These are phyloP conservation scores for Heliocidaris erythrogramma DNA, from an alignment of 35 echinoderm and acorn worm species.

Conservation along the genomic window DNA sequence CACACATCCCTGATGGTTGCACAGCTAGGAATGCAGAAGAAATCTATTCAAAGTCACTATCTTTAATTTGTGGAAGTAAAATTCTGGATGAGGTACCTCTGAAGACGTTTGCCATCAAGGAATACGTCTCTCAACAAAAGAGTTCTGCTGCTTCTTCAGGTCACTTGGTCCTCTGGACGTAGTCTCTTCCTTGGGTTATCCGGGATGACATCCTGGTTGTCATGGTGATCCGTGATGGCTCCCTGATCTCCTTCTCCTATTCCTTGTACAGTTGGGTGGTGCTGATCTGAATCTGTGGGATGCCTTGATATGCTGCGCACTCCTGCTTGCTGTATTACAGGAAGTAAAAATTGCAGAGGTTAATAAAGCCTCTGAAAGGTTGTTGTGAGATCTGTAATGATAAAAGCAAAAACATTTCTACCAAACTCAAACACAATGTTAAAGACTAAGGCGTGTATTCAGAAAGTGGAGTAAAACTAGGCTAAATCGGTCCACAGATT, in stretches of 20 bases:
- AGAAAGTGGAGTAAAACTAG: too few relatives aligned
- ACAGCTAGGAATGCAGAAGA: too few relatives aligned
- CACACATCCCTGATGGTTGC: too few relatives aligned
- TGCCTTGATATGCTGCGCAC: background rate
- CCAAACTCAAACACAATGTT: background rate
- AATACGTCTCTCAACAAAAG: too few relatives aligned
- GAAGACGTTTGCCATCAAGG: too few relatives aligned
- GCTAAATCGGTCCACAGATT: too few relatives aligned
- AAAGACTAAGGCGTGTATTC: too few relatives aligned
- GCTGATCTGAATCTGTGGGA: background rate
- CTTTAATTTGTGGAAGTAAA: too few relatives aligned
- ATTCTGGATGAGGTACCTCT: too few relatives aligned
- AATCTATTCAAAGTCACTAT: too few relatives aligned
- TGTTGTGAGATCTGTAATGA: too few relatives aligned
- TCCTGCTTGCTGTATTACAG: background rate
- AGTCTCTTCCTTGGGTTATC: conserved; percentile 31
- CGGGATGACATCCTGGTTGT: background rate
- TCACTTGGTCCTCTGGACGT: background rate
- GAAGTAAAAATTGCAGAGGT: background rate
- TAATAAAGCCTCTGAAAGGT: too few relatives aligned
- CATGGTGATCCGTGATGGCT: background rate
- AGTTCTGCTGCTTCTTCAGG: background rate
- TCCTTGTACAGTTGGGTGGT: background rate
- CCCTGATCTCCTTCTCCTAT: background rate
- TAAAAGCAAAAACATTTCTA: background rate